Conservation (phyloP, 2,797 vertebrate species). For the Balearica regulorum region DNA sequence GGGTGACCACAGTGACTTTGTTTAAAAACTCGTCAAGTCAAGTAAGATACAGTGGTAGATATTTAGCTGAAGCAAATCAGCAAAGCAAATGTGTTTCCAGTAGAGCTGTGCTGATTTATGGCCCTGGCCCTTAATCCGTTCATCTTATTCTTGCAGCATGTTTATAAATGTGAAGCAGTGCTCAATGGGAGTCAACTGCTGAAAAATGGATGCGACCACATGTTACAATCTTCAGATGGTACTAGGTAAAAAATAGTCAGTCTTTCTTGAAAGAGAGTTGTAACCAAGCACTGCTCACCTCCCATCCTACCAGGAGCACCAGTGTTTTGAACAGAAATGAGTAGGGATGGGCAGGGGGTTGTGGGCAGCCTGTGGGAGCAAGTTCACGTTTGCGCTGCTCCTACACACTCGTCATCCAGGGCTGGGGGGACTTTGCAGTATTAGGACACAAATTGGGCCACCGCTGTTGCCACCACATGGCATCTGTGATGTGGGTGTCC, state of each 20-base stretch:
- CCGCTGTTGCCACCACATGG: background rate
- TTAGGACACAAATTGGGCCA: background rate
- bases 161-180: background rate
- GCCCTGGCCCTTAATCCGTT: background rate
- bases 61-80: background rate
- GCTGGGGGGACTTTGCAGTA: background rate
- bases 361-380: background rate
- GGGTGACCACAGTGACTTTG: background rate
- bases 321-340: background rate
- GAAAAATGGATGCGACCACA: background rate
- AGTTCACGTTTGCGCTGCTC: background rate
- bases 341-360: background rate
- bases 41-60: background rate
- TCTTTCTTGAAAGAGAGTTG: background rate
- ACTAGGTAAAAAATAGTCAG: background rate
- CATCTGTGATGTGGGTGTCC: background rate
- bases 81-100: constrained; percentile 4
- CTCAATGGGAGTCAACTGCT: background rate
- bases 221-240: background rate
- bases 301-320: background rate
- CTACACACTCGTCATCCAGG: background rate
- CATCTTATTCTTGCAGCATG: background rate
- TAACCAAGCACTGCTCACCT: background rate
- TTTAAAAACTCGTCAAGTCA: background rate
- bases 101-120: background rate